Percentiles rank a stretch among this genome's conserved stretches.
Conservation (phyloP, 2,113 vertebrate genomes). For the Suricata suricatta region DNA sequence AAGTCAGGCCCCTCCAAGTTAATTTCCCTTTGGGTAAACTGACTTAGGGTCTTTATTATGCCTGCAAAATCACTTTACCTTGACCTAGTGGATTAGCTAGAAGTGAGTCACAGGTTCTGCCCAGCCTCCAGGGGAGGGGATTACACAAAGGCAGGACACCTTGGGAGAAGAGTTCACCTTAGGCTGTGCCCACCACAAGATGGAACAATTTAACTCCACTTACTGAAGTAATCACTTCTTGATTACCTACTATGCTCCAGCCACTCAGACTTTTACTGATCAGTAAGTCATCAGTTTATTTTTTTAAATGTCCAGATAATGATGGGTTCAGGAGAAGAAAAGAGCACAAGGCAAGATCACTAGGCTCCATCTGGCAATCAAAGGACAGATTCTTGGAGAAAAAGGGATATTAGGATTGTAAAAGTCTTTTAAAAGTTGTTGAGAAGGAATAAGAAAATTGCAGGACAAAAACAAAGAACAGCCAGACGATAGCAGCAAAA, state of each 20-base stretch:
- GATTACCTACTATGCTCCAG: not conserved
- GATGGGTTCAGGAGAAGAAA: not conserved
- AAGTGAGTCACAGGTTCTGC: not conserved
- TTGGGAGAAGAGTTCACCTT: rapidly evolving
- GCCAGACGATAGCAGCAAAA: not conserved
- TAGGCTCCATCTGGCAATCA: not conserved
- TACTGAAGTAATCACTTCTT: not conserved
- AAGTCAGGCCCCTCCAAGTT: not conserved
- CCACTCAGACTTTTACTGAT: not conserved
- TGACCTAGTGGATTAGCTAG: not conserved
- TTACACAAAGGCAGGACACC: not conserved
- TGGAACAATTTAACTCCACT: not conserved
- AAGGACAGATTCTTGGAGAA: not conserved
- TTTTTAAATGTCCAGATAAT: not conserved
- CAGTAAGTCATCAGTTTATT: not conserved
- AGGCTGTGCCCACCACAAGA: not conserved
- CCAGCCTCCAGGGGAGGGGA: not conserved
- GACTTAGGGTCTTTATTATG: not conserved
- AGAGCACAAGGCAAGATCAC: not conserved
- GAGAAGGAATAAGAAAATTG: not conserved
- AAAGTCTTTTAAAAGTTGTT: not conserved
- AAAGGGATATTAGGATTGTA: not conserved
- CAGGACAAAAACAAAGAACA: not conserved
- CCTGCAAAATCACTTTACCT: not conserved
- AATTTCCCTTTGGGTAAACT: not conserved